Percentiles rank a stretch among this genome's conserved stretches.
phyloP scores from a whole-genome alignment of 2,797 vertebrate genomes.

The Mastacembelus armatus region DNA sequence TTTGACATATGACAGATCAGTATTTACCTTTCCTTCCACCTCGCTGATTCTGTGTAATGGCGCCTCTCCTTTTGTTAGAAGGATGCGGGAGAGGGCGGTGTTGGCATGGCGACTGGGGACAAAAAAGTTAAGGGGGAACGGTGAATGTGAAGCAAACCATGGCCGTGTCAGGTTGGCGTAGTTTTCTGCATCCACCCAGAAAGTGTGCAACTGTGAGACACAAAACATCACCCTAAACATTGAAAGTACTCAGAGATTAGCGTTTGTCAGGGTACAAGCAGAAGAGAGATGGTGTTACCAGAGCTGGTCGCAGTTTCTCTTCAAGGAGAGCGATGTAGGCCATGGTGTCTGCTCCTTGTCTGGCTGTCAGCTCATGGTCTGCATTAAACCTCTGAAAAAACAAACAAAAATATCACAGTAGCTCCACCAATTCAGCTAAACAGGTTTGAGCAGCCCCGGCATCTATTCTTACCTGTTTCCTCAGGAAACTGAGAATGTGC shows the following conservation, averaged over 20 bases:
- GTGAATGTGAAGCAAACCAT: constrained; percentile 95
- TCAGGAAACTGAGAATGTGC: constrained; percentile 94
- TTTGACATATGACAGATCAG: background rate
- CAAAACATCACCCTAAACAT: constrained; percentile 9
- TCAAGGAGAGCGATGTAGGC: constrained; percentile 96
- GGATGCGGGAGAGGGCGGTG: constrained; percentile 89
- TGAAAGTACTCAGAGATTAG: background rate
- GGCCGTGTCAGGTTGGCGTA: constrained; percentile 93
- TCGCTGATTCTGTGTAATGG: constrained; percentile 90
- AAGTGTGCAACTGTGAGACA: constrained; percentile 91
- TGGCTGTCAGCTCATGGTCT: constrained; percentile 93
- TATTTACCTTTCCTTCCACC: constrained; percentile 92
- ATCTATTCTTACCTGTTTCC: constrained; percentile 88
- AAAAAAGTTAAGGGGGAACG: constrained; percentile 93
- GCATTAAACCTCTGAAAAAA: constrained; percentile 91
- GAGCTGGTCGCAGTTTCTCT: constrained; percentile 93
- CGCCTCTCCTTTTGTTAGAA: constrained; percentile 91
- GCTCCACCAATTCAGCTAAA: background rate
- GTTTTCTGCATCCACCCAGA: constrained; percentile 98
- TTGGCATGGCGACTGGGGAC: constrained; percentile 90
- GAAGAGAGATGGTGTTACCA: constrained; percentile 80
- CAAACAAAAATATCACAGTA: constrained; percentile 1
- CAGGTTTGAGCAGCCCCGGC: background rate
- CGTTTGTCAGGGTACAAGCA: background rate
- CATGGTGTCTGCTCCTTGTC: constrained; percentile 96